Base-by-base conservation (phyloP, 2,797 vertebrate genomes). In the Myripristis murdjan region DNA sequence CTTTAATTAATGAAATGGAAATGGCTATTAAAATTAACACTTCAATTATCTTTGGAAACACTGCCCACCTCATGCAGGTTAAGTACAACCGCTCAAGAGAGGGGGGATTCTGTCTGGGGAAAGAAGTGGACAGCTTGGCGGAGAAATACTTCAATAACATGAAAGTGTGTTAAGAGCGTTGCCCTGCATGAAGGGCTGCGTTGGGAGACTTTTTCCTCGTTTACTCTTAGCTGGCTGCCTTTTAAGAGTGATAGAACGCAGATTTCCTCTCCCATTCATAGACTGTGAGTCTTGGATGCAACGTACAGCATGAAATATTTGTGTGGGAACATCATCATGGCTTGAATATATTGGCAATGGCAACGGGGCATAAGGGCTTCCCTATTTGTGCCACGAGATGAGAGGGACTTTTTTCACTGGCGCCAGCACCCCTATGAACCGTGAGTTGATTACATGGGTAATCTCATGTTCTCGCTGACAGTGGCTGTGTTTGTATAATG, bases 1-100 rank as follows among this genome's bases (percentile, higher is more conserved):
- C 87, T 93, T 93, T 94, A 91, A 93, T 91, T 91, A 90, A 83
- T 86, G 56, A 84, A 93, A 93, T 93, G 91, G 87, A 93, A 93
- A 91, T 84, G 65, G 70, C 72, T 77, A 89, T 94, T 93, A 87
- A 91, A 92, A 92, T 85, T 47, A 93, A 92, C 87, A 90, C 73
- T 89, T 90, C 64, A 90, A 91, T 93, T 92, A 92, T 91, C 82
- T 83, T 87, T 85, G 75, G 82, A 87, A 83, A 85, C 74, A 81
- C 75, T 80, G 75, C 26, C 53, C 5, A 35, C 35, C 68, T 70
- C 70, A 60, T 79, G 77, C 68, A 37, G 71, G 64, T n/a, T 26
- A 63, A 73, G 76, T 74, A 83, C 57, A 62, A 49, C 60, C 11
- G 46, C 68, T 74, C 28, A 39, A 75, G 51, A 14, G n/a, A n/a